Percentiles rank a stretch among this genome's conserved stretches.
Evolutionary conservation across 2,113 vertebrate genomes (phyloP).

Genomic region (Brachyhypopomus occidentalis): DNA sequence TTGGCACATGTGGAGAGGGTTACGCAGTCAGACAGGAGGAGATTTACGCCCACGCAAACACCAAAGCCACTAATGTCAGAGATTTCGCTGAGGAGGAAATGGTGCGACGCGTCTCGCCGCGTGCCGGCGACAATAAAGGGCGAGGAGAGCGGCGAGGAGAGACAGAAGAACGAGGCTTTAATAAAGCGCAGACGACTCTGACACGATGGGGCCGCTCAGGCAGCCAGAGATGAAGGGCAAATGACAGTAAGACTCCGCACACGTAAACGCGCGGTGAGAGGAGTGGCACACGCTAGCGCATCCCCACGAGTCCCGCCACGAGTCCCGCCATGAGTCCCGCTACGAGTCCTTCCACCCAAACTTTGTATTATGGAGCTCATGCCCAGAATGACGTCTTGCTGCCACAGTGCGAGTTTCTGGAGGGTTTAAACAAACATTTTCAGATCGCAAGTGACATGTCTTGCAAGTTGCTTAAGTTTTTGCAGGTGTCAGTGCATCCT

Average conservation of each 20-base stretch:
- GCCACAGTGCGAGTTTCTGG: not conserved
- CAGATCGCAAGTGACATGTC: not conserved
- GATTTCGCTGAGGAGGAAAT: slow-evolving; percentile 50
- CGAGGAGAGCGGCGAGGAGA: slow-evolving; percentile 14
- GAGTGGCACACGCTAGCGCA: slow-evolving; percentile 18
- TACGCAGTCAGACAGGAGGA: slow-evolving; percentile 40
- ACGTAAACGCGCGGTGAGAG: slow-evolving; percentile 6
- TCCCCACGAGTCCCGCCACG: no score
- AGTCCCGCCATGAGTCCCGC: not conserved
- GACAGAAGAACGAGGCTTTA: slow-evolving; percentile 38
- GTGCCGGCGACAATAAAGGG: slow-evolving; percentile 38
- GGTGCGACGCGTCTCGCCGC: slow-evolving; percentile 47
- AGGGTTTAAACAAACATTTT: not conserved
- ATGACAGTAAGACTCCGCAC: slow-evolving; percentile 30
- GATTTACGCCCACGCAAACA: slow-evolving; percentile 43
- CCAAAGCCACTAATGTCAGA: slow-evolving; percentile 46
- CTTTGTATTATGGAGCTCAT: slow-evolving; percentile 7
- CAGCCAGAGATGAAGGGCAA: slow-evolving; percentile 26
- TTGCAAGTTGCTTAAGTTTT: not conserved
- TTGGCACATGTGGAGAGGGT: slow-evolving; percentile 72
- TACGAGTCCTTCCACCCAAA: not conserved
- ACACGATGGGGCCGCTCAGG: not conserved
- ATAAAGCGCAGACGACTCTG: slow-evolving; percentile 40
- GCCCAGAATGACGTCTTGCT: not conserved
- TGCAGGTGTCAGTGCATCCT: not conserved